Base-by-base conservation (phyloP, 1,140 invertebrate genomes). In the Nilaparvata lugens region DNA sequence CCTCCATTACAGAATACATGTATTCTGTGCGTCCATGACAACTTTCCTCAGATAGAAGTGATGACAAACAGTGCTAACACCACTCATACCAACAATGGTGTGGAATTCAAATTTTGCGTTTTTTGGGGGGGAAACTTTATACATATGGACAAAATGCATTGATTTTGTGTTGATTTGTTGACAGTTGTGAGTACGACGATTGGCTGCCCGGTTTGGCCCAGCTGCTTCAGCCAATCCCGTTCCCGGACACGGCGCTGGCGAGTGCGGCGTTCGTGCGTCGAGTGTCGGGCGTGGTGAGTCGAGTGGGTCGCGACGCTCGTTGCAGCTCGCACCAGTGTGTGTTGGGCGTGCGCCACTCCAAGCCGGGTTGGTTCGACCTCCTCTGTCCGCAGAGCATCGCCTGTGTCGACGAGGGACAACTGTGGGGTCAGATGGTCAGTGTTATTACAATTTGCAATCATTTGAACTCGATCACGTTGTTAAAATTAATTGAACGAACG, bases 191-290 rank as follows among this genome's bases (percentile, higher is more conserved):
- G 65, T 88, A 86, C 70, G 80, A 85, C 45, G 87, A 90, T 67
- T 92, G 89, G 89, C 73, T 87, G 65, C 79, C 83, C 23, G 81
- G 84, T 24, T 76, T 93, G 1, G 85, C 86, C 1, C 85, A 84
- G 52, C 74, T 93, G 7, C 75, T 93, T 9, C 90, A 93, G 67
- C 88, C 90, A 0, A 85, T 93, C 24, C 90, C 89, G 2, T 86
- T 93, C 65, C 88, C 88, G 18, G 81, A 84, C 52, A 80, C 83
- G 63, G 85, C 87, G 19, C 72, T 91, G 25, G 74, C 73, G 64
- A 77, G 82, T 72, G 80, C 73, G 65, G 74, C 70, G 56, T 84
- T 77, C 67, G 79, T 73, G 62, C 69, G 75, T 62, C 69, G 70
- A 56, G 63, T 79, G 60, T 70, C 73, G 62, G 69, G 73, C 18